A percentile compares a stretch with the other conserved stretches of the same genome.
Conservation (phyloP, 1,140 invertebrate genomes). For the Aphidius gifuensis region DNA sequence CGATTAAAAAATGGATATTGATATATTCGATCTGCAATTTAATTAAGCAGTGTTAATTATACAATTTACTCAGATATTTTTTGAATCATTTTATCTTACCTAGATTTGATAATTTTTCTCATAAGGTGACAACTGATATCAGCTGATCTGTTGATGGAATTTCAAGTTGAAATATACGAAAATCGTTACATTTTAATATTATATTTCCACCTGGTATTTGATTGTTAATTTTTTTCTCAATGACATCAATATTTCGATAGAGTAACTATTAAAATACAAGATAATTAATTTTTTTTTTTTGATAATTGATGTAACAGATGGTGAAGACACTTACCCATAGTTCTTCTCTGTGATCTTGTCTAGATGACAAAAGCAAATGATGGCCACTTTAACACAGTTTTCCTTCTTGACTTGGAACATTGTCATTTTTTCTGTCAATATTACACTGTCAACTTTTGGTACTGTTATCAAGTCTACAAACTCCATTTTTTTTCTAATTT, state of each 20-base stretch:
- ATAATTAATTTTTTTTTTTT: conserved; percentile 19
- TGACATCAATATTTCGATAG: conserved; percentile 88
- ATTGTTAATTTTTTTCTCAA: conserved; percentile 71
- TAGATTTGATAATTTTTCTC: conserved; percentile 85
- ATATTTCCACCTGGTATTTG: conserved; percentile 74
- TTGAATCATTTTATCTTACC: conserved; percentile 57
- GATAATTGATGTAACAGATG: not conserved
- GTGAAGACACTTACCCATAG: conserved; percentile 73
- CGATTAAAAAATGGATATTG: conserved; percentile 96
- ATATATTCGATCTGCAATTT: conserved; percentile 61
- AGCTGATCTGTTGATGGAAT: conserved; percentile 81
- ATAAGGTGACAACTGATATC: conserved; percentile 76
- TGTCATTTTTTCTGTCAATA: conserved; percentile 65
- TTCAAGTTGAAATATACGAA: conserved; percentile 85
- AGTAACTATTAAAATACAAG: conserved; percentile 68
- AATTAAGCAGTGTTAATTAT: conserved; percentile 14
- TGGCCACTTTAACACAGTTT: conserved; percentile 93
- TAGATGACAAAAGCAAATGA: conserved; percentile 84
- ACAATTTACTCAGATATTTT: not conserved
- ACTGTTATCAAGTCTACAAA: conserved; percentile 89
- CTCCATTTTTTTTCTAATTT: conserved; percentile 65
- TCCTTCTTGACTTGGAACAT: conserved; percentile 54
- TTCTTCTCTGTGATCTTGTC: conserved; percentile 78
- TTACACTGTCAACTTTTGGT: conserved; percentile 85
- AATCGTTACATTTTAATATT: conserved; percentile 94